Base-by-base conservation (phyloP, 2,113 vertebrate species). In the Loxodonta africana region DNA sequence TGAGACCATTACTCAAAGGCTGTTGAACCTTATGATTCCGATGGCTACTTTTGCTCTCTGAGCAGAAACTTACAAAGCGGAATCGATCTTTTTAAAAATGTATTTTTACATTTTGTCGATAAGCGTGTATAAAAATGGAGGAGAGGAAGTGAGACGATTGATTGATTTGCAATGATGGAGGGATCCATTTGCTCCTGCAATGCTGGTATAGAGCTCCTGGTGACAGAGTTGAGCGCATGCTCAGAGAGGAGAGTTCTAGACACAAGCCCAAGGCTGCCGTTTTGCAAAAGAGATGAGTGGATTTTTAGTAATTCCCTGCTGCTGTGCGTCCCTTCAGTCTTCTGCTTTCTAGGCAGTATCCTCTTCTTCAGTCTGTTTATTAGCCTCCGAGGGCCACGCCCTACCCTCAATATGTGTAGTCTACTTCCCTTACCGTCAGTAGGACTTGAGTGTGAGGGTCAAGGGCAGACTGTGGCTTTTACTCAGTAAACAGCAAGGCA, bases 61-160 rank as follows among this genome's bases (percentile, higher is more conserved):
- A 46, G 30, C 37, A 89, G 94, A 97, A 74, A 51, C 37, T 83
- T 65, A 87, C 86, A 93, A 86, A 95, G 91, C 62, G 4, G 10
- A 89, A 97, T 97, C 2, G 90, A 96, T 96, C 90, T 88, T 67
- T 91, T 84, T 18, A 44, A 60, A 60, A 90, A 90, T 53, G 30
- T 86, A 92, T 95, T 96, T 97, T 96, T 97, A 83, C 69, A 93
- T 91, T 94, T 90, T 95, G 84, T 97, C 91, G 76, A 91, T 97
- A 74, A 41, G 7, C 41, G 83, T 77, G 67, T 90, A 51, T 83
- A 80, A 80, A 95, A 88, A 63, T 51, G 60, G 83, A 90, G 84
- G 41, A 46, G 60, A 93, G 83, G 92, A 93, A 97, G 84, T 87
- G 83, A 95, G 82, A 85, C 83, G 83, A 95, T 94, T 85, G 83